These are phyloP conservation scores for Xenops minutus DNA, from an alignment of 2,797 vertebrate genomes.

Conservation along the genomic window DNA sequence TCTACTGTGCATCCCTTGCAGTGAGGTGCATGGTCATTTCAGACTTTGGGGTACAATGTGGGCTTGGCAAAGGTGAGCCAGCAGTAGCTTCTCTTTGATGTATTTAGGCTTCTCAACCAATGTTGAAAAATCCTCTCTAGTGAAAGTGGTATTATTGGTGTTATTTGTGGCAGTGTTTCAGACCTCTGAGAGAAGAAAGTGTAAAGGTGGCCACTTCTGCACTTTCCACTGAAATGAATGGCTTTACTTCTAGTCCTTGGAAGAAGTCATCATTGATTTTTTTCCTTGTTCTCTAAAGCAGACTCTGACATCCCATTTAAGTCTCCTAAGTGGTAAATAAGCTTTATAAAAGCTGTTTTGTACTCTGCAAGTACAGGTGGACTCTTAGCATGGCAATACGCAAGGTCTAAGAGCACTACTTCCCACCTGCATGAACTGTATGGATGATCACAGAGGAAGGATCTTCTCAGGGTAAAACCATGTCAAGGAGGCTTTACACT, in stretches of 20 bases:
- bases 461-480: neutral
- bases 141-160: neutral
- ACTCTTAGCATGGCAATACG: neutral
- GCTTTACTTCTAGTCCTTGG: neutral
- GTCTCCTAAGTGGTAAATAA: neutral
- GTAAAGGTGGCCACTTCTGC: neutral
- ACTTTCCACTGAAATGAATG: neutral
- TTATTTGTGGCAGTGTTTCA: neutral
- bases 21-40: accelerated
- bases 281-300: neutral
- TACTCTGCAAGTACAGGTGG: neutral
- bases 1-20: accelerated
- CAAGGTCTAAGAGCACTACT: neutral
- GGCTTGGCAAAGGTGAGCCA: neutral
- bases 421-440: neutral
- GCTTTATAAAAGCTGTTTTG: neutral
- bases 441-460: neutral
- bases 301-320: neutral
- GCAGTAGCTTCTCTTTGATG: neutral
- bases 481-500: neutral
- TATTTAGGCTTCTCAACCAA: neutral
- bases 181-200: neutral
- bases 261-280: neutral
- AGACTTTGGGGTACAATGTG: accelerated
- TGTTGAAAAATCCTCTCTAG: neutral